phyloP scores from a whole-genome alignment of 2,888 invertebrate species.

The Byasa hedistus region DNA sequence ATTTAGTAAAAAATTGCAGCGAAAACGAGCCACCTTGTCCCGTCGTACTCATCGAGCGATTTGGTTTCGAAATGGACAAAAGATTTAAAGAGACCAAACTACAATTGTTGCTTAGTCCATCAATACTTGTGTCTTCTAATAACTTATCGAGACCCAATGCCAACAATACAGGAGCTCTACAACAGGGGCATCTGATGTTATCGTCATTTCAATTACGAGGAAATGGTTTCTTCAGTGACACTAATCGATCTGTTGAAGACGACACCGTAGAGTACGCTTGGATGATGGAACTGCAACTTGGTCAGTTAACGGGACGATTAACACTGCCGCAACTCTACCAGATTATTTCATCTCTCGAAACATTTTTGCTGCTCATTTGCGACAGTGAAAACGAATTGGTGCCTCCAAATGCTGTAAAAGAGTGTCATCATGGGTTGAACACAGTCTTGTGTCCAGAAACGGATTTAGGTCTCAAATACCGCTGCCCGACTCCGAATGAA shows the following conservation, averaged over 20 bases:
- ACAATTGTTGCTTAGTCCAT: conserved; percentile 93
- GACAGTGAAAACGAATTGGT: conserved; percentile 95
- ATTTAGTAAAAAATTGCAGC: conserved; percentile 94
- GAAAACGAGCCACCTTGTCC: conserved; percentile 95
- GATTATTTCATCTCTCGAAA: conserved; percentile 92
- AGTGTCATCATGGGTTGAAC: conserved; percentile 89
- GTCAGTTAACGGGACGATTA: conserved; percentile 94
- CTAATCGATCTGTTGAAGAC: conserved; percentile 92
- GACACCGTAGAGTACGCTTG: conserved; percentile 98
- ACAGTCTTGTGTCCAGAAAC: conserved; percentile 85
- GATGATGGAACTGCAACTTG: conserved; percentile 96
- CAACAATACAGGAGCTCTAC: conserved; percentile 74
- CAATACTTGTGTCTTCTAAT: conserved; percentile 89
- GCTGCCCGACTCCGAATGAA: conserved; percentile 88
- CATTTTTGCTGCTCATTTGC: conserved; percentile 89
- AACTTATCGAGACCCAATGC: conserved; percentile 83
- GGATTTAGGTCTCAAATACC: conserved; percentile 84
- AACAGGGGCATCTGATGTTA: conserved; percentile 91
- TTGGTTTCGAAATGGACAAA: conserved; percentile 99
- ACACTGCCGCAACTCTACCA: conserved; percentile 94
- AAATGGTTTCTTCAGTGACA: conserved; percentile 97
- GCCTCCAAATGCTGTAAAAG: conserved; percentile 87
- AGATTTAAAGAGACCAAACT: conserved; percentile 93
- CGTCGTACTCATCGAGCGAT: conserved; percentile 90
- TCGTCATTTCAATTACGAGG: conserved; percentile 94